Evolutionary conservation across 2,113 vertebrate genomes (phyloP).

Genomic region (Oplegnathus fasciatus): DNA sequence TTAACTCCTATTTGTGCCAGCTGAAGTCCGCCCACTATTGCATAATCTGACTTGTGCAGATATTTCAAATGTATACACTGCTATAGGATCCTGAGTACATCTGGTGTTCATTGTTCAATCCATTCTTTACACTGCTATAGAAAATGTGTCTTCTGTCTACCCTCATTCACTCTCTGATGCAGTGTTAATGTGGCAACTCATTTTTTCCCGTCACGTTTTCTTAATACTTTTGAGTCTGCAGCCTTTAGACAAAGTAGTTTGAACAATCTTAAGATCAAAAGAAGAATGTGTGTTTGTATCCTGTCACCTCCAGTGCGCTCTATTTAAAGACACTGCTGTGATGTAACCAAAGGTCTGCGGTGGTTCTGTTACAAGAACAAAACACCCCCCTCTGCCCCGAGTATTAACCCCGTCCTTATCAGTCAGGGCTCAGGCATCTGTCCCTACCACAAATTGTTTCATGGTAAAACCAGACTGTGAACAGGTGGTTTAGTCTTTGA

Average conservation of each 20-base stretch:
- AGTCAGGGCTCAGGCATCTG: neutral
- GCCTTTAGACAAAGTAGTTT: neutral
- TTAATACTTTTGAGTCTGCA: neutral
- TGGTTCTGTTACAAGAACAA: neutral
- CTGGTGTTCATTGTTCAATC: neutral
- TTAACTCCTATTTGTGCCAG: neutral
- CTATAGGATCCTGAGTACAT: neutral
- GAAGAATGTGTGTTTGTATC: neutral
- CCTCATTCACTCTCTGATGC: neutral
- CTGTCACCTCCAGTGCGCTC: neutral
- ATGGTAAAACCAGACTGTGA: neutral
- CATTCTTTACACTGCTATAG: neutral
- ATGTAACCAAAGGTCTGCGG: conserved; percentile 1
- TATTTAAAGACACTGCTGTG: neutral
- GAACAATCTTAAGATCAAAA: neutral
- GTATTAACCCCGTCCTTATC: neutral
- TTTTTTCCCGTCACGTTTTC: neutral
- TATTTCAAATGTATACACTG: neutral
- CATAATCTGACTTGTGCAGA: neutral
- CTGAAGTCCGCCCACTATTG: neutral
- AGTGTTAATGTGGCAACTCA: neutral
- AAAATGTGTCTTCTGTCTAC: neutral
- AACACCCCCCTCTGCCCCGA: neutral
- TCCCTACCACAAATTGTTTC: neutral
- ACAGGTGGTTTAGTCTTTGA: neutral